These are phyloP conservation scores for Rhynchophorus ferrugineus DNA, from an alignment of 1,140 invertebrate genomes.

Conservation along the genomic window DNA sequence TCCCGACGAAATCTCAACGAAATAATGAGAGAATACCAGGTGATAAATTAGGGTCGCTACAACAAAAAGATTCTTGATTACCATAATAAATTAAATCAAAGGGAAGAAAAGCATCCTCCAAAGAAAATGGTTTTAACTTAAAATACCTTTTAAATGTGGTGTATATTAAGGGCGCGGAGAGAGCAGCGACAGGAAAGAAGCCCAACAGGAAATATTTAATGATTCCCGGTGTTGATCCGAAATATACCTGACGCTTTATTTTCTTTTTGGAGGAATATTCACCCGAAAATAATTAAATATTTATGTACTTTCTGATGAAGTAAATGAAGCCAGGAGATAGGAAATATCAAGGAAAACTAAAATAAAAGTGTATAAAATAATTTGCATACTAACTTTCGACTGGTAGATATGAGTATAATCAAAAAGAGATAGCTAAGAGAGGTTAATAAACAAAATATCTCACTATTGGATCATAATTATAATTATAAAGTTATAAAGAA, in stretches of 20 bases:
- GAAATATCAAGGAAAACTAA: too few species aligned
- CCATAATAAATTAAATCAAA: slow-evolving; percentile 7
- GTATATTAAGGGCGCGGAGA: neutral
- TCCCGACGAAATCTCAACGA: neutral
- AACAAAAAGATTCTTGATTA: slow-evolving; percentile 6
- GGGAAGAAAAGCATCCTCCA: neutral
- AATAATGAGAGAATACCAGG: slow-evolving; percentile 3
- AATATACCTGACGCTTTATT: neutral
- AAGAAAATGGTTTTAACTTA: slow-evolving; percentile 6
- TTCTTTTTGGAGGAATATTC: neutral
- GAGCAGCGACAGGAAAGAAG: neutral
- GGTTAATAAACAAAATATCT: too few species aligned
- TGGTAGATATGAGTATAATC: too few species aligned
- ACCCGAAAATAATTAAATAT: too few species aligned
- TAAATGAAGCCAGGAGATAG: too few species aligned
- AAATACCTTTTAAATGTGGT: slow-evolving; percentile 4
- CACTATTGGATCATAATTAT: too few species aligned
- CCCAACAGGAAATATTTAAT: neutral
- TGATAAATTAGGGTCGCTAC: slow-evolving; percentile 4
- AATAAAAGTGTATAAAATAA: too few species aligned
- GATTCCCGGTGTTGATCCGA: neutral
- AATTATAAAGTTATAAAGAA: too few species aligned
- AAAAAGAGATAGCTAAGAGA: too few species aligned
- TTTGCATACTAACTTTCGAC: too few species aligned
- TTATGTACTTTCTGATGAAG: too few species aligned